A percentile compares a stretch with the other conserved stretches of the same genome.
Conservation (phyloP, 2,113 vertebrate genomes). For the Silurus meridionalis region DNA sequence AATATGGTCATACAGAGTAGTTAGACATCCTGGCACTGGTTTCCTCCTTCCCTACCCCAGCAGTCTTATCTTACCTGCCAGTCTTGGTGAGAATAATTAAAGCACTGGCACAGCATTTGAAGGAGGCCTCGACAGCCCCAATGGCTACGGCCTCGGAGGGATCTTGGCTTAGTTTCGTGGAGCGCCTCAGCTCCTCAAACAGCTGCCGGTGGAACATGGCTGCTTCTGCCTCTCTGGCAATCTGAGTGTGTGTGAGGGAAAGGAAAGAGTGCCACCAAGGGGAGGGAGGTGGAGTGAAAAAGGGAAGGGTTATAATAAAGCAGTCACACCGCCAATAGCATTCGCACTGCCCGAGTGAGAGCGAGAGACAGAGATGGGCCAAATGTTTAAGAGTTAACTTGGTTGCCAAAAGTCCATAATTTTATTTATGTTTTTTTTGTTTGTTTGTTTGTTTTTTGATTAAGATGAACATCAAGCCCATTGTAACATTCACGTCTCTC, state of each 20-base stretch:
- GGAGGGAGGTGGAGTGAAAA: slow-evolving; percentile 50
- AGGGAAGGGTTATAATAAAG: slow-evolving; percentile 60
- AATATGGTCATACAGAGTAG: not conserved
- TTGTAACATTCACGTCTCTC: not conserved
- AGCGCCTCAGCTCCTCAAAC: slow-evolving; percentile 93
- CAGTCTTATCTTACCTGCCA: slow-evolving; percentile 89
- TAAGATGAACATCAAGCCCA: not conserved
- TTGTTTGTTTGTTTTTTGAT: not conserved
- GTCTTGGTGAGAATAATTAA: slow-evolving; percentile 96
- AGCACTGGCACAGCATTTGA: slow-evolving; percentile 96
- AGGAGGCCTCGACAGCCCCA: slow-evolving; percentile 93
- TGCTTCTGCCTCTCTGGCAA: slow-evolving; percentile 97
- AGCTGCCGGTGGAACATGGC: slow-evolving; percentile 96
- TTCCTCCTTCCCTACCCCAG: not conserved
- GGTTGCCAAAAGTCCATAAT: too few relatives aligned
- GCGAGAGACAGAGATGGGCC: slow-evolving; percentile 32
- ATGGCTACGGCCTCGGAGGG: slow-evolving; percentile 91
- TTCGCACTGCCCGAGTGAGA: slow-evolving; percentile 6
- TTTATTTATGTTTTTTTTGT: not conserved
- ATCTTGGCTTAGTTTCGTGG: slow-evolving; percentile 86
- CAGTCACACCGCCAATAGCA: slow-evolving; percentile 52
- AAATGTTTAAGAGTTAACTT: slow-evolving; percentile 30
- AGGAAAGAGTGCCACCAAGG: slow-evolving; percentile 38
- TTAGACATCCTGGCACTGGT: not conserved
- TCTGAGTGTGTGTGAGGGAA: slow-evolving; percentile 70